phyloP scores from a whole-genome alignment of 1,140 invertebrate genomes.

The Camponotus vicinus region DNA sequence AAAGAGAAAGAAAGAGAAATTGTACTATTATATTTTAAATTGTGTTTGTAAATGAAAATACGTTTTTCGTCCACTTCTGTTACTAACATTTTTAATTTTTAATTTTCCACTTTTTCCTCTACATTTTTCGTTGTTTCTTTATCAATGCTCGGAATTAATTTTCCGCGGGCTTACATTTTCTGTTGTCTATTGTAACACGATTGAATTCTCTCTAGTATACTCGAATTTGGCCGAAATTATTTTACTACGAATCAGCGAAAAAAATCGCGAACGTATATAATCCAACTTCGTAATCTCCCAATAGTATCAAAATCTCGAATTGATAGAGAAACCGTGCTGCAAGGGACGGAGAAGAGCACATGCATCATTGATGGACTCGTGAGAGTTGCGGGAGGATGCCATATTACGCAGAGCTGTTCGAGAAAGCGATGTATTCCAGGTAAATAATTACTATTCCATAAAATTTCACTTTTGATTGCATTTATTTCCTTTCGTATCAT shows the following conservation, averaged over 20 bases:
- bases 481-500: slow-evolving; percentile 27
- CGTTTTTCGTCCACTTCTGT: too few species aligned
- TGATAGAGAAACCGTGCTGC: neutral
- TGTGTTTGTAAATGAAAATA: too few species aligned
- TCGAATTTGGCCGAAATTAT: neutral
- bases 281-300: slow-evolving; percentile 1
- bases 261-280: neutral
- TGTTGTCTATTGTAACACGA: neutral
- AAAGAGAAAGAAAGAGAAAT: too few species aligned
- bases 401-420: neutral
- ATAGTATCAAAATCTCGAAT: neutral
- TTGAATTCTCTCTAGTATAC: neutral
- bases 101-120: too few species aligned
- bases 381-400: slow-evolving; percentile 21
- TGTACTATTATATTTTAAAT: too few species aligned
- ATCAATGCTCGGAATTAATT: neutral
- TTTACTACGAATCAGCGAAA: neutral
- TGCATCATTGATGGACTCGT: neutral
- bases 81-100: too few species aligned
- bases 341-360: neutral
- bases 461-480: neutral
- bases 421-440: neutral
- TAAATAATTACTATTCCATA: slow-evolving; percentile 52
- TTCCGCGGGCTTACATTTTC: neutral
- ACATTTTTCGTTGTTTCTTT: too few species aligned